Percentiles rank a stretch among this genome's conserved stretches.
phyloP scores from a whole-genome alignment of 2,797 vertebrate species.

The Myotis vivesi region DNA sequence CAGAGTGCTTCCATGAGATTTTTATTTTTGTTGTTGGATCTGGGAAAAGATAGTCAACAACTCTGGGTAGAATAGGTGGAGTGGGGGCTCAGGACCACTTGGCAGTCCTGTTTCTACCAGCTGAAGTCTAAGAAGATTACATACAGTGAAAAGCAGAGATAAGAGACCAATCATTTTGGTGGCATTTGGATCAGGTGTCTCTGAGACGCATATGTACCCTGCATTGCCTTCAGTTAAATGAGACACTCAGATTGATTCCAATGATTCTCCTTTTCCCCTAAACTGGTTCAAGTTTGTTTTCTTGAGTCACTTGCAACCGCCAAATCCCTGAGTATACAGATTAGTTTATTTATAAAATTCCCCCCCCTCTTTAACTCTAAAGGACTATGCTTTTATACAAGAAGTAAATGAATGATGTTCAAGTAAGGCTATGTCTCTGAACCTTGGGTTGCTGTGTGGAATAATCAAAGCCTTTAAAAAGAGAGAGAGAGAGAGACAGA shows the following conservation, averaged over 20 bases:
- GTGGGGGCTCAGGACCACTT: neutral
- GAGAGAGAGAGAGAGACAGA: too few species aligned
- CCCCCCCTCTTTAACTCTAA: neutral
- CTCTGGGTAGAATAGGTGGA: neutral
- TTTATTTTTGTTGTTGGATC: neutral
- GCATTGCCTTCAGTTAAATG: neutral
- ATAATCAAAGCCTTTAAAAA: neutral
- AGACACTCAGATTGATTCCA: neutral
- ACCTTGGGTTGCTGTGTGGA: neutral
- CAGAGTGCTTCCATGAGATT: conserved; percentile 20
- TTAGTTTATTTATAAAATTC: conserved; percentile 45
- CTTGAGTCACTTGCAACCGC: neutral
- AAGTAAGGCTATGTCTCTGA: neutral
- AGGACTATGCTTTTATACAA: neutral
- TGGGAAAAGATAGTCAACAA: neutral
- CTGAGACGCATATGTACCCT: neutral
- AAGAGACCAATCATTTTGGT: neutral
- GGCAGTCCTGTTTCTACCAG: neutral
- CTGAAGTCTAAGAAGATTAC: neutral
- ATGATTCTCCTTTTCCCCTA: neutral
- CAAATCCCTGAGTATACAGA: neutral
- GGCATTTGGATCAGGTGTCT: neutral
- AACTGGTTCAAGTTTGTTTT: neutral
- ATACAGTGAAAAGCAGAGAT: neutral
- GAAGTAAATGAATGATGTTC: neutral